These are phyloP conservation scores for Bembecia ichneumoniformis DNA, from an alignment of 2,888 invertebrate species.

Conservation along the genomic window DNA sequence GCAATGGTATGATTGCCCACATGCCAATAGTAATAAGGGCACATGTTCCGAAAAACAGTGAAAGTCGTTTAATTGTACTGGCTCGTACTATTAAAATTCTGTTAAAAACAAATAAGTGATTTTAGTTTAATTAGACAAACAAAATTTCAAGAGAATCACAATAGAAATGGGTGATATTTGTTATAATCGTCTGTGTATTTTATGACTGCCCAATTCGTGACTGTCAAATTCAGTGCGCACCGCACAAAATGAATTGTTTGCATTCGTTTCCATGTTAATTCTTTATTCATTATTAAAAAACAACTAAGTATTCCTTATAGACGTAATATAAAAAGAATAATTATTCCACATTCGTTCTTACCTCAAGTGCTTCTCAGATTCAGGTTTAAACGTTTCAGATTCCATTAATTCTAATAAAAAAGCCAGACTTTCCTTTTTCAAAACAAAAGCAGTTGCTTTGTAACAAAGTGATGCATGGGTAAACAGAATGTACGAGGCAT, in stretches of 20 bases:
- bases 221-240: too few relatives aligned
- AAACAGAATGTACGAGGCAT: constrained; percentile 48
- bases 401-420: constrained; percentile 34
- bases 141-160: too few relatives aligned
- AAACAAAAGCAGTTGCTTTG: constrained; percentile 41
- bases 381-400: constrained; percentile 29
- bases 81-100: constrained; percentile 36
- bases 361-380: constrained; percentile 34
- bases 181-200: too few relatives aligned
- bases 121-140: too few relatives aligned
- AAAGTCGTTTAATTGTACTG: constrained; percentile 32
- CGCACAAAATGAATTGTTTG: too few relatives aligned
- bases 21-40: constrained; percentile 41
- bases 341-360: constrained; percentile 12
- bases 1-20: constrained; percentile 51
- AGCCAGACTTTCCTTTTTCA: constrained; percentile 30
- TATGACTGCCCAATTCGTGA: too few relatives aligned
- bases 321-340: too few relatives aligned
- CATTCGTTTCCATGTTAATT: too few relatives aligned
- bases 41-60: constrained; percentile 38
- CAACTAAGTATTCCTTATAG: too few relatives aligned
- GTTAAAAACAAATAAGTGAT: constrained; percentile 1
- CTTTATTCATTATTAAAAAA: too few relatives aligned
- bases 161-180: too few relatives aligned
- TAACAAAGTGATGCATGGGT: constrained; percentile 53